phyloP scores from a whole-genome alignment of 2,797 vertebrate species.

The Sebastes trivittatus region DNA sequence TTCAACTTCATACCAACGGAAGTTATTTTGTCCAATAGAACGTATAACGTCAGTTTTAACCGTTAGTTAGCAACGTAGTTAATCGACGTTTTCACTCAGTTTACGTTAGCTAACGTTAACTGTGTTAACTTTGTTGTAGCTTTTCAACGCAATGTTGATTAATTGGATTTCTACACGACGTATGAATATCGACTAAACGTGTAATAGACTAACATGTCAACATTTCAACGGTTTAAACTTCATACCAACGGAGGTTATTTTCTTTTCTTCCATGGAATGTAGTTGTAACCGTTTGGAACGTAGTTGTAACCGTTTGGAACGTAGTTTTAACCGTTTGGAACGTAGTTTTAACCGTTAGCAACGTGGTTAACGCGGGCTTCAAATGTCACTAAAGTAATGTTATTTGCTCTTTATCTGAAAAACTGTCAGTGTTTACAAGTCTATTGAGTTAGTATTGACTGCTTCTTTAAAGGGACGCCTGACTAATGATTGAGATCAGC shows the following conservation, averaged over 20 bases:
- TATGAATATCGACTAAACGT: not conserved
- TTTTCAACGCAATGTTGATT: not conserved
- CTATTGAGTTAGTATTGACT: not conserved
- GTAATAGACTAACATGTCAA: too few relatives aligned
- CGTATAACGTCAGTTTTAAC: not conserved
- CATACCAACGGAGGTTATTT: not conserved
- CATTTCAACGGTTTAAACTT: not conserved
- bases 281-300: too few relatives aligned
- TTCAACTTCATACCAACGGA: not conserved
- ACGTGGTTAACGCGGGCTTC: not conserved
- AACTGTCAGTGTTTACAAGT: not conserved
- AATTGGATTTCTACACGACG: too few relatives aligned
- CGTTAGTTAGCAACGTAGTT: not conserved
- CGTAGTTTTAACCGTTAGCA: not conserved
- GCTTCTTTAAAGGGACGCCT: not conserved
- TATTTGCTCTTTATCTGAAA: not conserved
- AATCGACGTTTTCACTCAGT: not conserved
- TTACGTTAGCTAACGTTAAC: not conserved
- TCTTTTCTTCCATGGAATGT: not conserved
- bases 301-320: too few relatives aligned
- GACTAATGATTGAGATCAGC: slow-evolving; percentile 7
- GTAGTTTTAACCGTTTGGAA: too few relatives aligned
- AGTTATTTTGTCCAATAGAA: not conserved
- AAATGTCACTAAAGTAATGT: not conserved
- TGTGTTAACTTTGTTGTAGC: not conserved